Evolutionary conservation across 2,888 invertebrate species (phyloP).

Genomic region (Meta bourneti): DNA sequence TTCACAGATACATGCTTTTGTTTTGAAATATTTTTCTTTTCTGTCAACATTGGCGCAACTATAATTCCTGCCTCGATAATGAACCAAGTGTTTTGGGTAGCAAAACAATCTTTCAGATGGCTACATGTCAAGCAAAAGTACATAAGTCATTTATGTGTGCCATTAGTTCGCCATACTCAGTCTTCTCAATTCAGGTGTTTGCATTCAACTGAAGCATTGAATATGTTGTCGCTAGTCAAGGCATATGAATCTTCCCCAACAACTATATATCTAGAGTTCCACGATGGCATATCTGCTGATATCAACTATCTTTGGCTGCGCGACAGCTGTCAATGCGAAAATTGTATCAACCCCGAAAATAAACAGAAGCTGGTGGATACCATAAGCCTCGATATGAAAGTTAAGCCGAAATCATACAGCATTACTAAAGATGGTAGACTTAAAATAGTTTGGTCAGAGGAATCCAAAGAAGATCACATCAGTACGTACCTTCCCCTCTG

Average conservation of each 20-base stretch:
- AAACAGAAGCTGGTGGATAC: slow-evolving; percentile 56
- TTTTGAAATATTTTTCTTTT: no score
- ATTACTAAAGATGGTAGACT: neutral
- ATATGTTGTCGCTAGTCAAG: neutral
- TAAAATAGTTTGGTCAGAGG: slow-evolving; percentile 20
- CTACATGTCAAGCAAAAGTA: no score
- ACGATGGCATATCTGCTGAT: slow-evolving; percentile 78
- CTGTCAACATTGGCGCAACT: no score
- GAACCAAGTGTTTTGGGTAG: no score
- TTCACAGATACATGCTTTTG: no score
- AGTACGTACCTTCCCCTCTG: slow-evolving; percentile 6
- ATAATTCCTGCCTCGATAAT: no score
- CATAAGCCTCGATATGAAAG: slow-evolving; percentile 55
- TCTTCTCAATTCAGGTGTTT: no score
- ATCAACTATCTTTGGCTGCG: slow-evolving; percentile 80
- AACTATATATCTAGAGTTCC: slow-evolving; percentile 75
- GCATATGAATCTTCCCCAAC: neutral
- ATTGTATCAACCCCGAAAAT: slow-evolving; percentile 39
- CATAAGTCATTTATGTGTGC: no score
- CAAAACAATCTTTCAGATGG: no score
- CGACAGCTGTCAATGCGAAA: slow-evolving; percentile 51
- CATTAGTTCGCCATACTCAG: no score
- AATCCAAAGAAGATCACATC: neutral
- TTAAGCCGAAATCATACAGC: neutral
- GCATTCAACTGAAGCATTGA: no score